Percentiles rank a stretch among this genome's conserved stretches.
Conservation (phyloP, 2,888 invertebrate species). For the Rhagophthalmus giganteus region DNA sequence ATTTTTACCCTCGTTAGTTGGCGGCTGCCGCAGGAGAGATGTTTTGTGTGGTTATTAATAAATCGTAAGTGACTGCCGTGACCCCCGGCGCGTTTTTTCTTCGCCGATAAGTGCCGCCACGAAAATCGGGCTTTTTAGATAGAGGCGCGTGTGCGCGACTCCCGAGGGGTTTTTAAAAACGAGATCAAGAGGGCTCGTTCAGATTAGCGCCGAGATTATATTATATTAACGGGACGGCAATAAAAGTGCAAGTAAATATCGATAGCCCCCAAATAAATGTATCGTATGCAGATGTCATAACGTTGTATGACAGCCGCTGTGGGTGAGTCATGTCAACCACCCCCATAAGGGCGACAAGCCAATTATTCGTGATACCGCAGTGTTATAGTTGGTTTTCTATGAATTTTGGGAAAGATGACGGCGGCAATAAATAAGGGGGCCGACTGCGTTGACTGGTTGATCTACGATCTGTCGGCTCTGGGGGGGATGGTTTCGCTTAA, state of each 20-base stretch:
- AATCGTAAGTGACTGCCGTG: slow-evolving; percentile 8
- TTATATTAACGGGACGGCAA: background rate
- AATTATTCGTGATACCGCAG: slow-evolving; percentile 27
- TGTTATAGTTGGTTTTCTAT: slow-evolving; percentile 11
- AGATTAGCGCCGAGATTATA: slow-evolving; percentile 1
- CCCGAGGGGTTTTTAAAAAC: slow-evolving; percentile 8
- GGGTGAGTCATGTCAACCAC: slow-evolving; percentile 25
- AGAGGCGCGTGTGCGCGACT: slow-evolving; percentile 12
- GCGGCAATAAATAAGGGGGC: slow-evolving; percentile 4
- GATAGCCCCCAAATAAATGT: background rate
- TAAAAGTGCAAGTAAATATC: too few relatives aligned
- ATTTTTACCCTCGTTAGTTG: slow-evolving; percentile 10
- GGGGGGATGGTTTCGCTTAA: slow-evolving; percentile 7
- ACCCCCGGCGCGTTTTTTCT: slow-evolving; percentile 4
- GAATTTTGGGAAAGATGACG: slow-evolving; percentile 13
- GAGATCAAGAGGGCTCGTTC: slow-evolving; percentile 8
- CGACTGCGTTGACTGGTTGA: slow-evolving; percentile 20
- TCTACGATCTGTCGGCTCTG: slow-evolving; percentile 11
- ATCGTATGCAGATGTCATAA: background rate
- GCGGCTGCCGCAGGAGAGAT: slow-evolving; percentile 7
- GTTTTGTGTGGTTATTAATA: slow-evolving; percentile 16
- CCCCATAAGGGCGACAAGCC: slow-evolving; percentile 23
- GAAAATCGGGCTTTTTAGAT: slow-evolving; percentile 7
- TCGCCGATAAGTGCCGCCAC: slow-evolving; percentile 1
- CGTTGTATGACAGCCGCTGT: background rate